A percentile compares a stretch with the other conserved stretches of the same genome.
Evolutionary conservation across 2,113 vertebrate species (phyloP).

Genomic region (Carassius auratus): DNA sequence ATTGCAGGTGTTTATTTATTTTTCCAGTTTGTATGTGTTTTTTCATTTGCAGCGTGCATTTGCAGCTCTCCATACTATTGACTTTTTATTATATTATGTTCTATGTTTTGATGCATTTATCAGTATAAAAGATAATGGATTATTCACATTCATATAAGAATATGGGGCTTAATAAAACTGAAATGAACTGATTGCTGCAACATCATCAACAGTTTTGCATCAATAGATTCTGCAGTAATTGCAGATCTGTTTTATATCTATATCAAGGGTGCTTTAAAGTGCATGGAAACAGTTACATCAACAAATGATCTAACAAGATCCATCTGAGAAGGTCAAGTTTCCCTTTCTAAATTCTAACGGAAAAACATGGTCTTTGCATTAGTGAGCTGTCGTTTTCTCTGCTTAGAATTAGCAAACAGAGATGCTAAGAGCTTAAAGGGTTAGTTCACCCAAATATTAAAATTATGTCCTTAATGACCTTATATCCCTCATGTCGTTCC

Average conservation of each 20-base stretch:
- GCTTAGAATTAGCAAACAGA: slow-evolving; percentile 35
- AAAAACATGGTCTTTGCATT: slow-evolving; percentile 55
- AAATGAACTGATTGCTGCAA: background rate
- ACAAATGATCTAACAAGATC: slow-evolving; percentile 69
- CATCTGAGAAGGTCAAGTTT: slow-evolving; percentile 63
- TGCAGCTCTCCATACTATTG: no score
- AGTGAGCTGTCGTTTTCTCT: slow-evolving; percentile 54
- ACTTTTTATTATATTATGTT: background rate
- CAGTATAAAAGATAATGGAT: background rate
- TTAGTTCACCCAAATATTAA: no score
- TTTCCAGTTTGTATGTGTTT: no score
- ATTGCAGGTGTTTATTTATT: no score
- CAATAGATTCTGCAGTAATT: slow-evolving; percentile 17
- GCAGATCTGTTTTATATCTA: slow-evolving; percentile 1
- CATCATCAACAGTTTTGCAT: background rate
- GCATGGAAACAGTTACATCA: slow-evolving; percentile 67
- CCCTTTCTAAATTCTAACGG: slow-evolving; percentile 39
- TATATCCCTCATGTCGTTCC: no score
- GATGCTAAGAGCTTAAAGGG: background rate
- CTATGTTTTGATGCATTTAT: background rate
- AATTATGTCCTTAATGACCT: no score
- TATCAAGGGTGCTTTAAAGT: slow-evolving; percentile 68
- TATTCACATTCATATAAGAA: background rate
- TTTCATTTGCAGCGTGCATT: no score
- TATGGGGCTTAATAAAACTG: background rate